Conservation (phyloP, 1,140 invertebrate species). For the Micrasema longulum region DNA sequence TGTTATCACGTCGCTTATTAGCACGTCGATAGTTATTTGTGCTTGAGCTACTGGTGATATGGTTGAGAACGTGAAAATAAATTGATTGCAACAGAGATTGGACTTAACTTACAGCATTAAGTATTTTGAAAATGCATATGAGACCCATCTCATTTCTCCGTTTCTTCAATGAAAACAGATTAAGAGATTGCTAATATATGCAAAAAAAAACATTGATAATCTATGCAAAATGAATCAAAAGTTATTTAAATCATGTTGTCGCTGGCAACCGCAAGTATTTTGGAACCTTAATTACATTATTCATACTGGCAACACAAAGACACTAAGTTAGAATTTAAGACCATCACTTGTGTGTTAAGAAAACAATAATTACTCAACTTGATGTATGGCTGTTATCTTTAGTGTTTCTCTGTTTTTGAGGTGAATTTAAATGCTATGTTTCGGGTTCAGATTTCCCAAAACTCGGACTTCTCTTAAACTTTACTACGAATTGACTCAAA, state of each 20-base stretch:
- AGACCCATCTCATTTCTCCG: no score
- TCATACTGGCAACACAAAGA: background rate
- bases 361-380: constrained; percentile 10
- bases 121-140: no score
- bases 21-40: no score
- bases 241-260: background rate
- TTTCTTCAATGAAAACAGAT: no score
- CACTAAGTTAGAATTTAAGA: background rate
- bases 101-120: no score
- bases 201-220: no score
- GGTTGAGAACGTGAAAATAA: no score
- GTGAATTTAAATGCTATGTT: constrained; percentile 15
- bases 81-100: no score
- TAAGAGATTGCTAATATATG: no score
- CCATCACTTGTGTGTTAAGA: constrained; percentile 1
- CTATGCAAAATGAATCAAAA: no score
- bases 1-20: no score
- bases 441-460: constrained; percentile 8
- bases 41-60: no score
- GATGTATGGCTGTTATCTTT: background rate
- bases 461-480: constrained; percentile 10
- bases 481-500: constrained; percentile 20
- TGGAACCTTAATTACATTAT: background rate
- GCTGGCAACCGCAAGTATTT: background rate
- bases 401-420: constrained; percentile 4